These are phyloP conservation scores for Chlamydotis undulata DNA, from an alignment of 2,113 vertebrate species.

Conservation along the genomic window DNA sequence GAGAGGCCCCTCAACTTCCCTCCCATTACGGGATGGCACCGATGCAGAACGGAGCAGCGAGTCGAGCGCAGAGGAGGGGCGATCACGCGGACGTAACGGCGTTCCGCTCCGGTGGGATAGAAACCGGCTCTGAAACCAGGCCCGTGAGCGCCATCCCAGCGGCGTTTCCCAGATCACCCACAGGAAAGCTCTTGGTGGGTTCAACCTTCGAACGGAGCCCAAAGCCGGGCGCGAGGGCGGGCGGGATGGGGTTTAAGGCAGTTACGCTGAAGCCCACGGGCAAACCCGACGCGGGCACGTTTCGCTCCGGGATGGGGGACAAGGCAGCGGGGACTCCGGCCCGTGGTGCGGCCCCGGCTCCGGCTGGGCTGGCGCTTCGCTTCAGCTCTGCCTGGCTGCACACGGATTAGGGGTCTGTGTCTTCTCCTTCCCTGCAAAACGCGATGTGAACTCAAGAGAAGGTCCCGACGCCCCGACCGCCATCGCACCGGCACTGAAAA, in stretches of 20 bases:
- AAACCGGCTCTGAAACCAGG: neutral
- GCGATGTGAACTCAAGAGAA: neutral
- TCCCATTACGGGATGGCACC: rapidly evolving
- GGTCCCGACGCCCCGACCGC: rapidly evolving
- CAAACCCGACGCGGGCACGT: rapidly evolving
- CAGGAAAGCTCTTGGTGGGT: neutral
- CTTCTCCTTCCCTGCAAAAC: neutral
- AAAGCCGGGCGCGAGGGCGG: rapidly evolving
- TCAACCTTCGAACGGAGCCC: rapidly evolving
- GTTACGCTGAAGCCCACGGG: neutral
- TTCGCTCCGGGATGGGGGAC: rapidly evolving
- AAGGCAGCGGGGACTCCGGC: rapidly evolving
- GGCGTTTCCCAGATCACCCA: rapidly evolving
- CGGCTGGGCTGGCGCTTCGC: neutral
- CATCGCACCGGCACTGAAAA: neutral
- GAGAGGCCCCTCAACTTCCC: neutral
- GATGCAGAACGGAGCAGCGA: neutral
- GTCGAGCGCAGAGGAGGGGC: rapidly evolving
- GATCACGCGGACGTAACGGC: rapidly evolving
- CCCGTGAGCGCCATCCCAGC: rapidly evolving
- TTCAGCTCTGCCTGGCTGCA: neutral
- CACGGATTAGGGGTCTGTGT: rapidly evolving
- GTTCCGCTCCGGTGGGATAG: neutral
- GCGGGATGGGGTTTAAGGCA: neutral
- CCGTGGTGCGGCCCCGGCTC: rapidly evolving